These are phyloP conservation scores for Numenius arquata DNA, from an alignment of 2,113 vertebrate genomes.

Conservation along the genomic window DNA sequence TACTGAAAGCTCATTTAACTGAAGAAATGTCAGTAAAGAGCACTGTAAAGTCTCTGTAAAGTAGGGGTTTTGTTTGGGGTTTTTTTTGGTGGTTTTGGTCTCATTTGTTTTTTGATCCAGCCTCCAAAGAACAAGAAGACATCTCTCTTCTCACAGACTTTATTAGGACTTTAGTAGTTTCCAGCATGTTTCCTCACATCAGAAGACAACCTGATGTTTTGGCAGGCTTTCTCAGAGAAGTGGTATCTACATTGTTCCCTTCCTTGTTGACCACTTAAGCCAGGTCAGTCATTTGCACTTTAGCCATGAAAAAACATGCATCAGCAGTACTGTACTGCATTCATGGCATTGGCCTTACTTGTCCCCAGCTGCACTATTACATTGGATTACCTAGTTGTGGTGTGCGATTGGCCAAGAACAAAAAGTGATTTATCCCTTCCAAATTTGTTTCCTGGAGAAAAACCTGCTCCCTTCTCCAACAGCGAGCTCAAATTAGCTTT, in stretches of 20 bases:
- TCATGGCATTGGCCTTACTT: background rate
- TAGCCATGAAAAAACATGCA: background rate
- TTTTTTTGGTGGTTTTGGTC: background rate
- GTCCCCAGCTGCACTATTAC: background rate
- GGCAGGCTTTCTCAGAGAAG: background rate
- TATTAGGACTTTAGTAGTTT: background rate
- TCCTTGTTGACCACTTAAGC: background rate
- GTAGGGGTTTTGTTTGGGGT: fast-evolving
- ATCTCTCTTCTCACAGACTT: background rate
- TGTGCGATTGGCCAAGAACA: background rate
- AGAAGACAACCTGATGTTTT: background rate
- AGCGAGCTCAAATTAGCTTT: background rate
- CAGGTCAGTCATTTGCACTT: background rate
- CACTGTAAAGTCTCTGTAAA: background rate
- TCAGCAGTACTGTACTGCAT: background rate
- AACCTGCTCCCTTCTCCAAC: background rate
- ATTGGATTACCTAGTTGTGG: background rate
- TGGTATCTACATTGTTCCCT: background rate
- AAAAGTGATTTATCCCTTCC: background rate
- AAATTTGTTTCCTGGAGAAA: background rate
- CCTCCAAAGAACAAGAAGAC: background rate
- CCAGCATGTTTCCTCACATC: background rate
- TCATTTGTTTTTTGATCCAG: background rate
- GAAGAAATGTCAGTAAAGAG: background rate
- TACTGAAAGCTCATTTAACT: background rate